A percentile compares a stretch with the other conserved stretches of the same genome.
These are phyloP conservation scores for Meteorus colon DNA, from an alignment of 2,888 invertebrate genomes.

Conservation along the genomic window DNA sequence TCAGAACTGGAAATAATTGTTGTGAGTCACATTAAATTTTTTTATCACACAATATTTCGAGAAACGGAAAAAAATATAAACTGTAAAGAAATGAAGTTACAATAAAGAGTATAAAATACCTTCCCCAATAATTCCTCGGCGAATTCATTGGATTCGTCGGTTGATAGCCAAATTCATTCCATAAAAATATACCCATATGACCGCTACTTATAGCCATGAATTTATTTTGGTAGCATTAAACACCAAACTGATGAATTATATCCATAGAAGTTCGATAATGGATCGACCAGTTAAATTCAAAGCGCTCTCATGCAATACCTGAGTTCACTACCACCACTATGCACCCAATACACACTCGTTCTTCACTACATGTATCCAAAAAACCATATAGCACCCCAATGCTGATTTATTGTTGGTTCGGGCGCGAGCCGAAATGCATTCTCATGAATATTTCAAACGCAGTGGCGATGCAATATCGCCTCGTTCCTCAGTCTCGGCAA, in stretches of 20 bases:
- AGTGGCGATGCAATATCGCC: conserved; percentile 30
- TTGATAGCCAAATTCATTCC: too few relatives aligned
- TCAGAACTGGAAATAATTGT: too few relatives aligned
- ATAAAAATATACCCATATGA: too few relatives aligned
- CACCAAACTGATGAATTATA: conserved; percentile 27
- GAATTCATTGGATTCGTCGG: too few relatives aligned
- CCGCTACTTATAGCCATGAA: too few relatives aligned
- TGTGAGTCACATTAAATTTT: too few relatives aligned
- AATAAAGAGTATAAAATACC: too few relatives aligned
- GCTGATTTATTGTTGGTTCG: conserved; percentile 54
- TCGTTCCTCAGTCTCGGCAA: conserved; percentile 18
- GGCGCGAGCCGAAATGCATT: conserved; percentile 45
- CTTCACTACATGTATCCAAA: conserved; percentile 43
- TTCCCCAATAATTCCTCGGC: too few relatives aligned
- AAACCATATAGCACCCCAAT: neutral
- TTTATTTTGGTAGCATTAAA: neutral
- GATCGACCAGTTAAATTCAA: conserved; percentile 53
- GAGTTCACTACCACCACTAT: neutral
- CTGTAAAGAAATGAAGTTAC: too few relatives aligned
- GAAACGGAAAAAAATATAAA: too few relatives aligned
- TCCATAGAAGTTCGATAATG: conserved; percentile 45
- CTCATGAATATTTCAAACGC: conserved; percentile 56
- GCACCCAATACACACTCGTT: neutral
- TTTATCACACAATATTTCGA: too few relatives aligned
- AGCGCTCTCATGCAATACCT: conserved; percentile 24